Conservation (phyloP, 2,797 vertebrate genomes). For the Zenarchopterus dispar region DNA sequence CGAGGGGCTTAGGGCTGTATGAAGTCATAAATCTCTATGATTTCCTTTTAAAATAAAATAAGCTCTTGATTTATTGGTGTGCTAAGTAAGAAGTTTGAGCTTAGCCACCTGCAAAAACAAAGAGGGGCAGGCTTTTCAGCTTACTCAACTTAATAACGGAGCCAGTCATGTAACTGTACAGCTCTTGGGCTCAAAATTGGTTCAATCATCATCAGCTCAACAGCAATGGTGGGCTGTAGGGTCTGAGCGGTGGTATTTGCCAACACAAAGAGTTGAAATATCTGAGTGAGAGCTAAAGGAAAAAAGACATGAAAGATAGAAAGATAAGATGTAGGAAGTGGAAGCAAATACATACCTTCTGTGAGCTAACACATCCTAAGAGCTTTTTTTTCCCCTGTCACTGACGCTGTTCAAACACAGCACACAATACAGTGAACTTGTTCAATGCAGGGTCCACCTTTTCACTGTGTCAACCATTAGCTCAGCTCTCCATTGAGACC, state of each 20-base stretch:
- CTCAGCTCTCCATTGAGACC: slow-evolving; percentile 20
- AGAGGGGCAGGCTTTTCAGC: slow-evolving; percentile 31
- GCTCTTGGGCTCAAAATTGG: slow-evolving; percentile 66
- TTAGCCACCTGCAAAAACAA: neutral
- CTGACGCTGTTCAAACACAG: slow-evolving; percentile 25
- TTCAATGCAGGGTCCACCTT: slow-evolving; percentile 13
- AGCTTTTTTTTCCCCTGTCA: neutral
- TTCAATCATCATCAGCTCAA: slow-evolving; percentile 72
- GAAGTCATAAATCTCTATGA: slow-evolving; percentile 14
- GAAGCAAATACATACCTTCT: slow-evolving; percentile 26
- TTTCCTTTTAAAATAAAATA: slow-evolving; percentile 14
- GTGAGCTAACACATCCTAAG: slow-evolving; percentile 17
- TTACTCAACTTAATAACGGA: slow-evolving; percentile 44
- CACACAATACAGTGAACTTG: neutral
- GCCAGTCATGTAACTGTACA: slow-evolving; percentile 46
- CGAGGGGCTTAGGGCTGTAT: slow-evolving; percentile 4
- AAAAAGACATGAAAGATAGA: slow-evolving; percentile 32
- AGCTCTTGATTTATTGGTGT: slow-evolving; percentile 25
- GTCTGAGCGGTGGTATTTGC: slow-evolving; percentile 62
- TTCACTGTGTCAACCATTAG: slow-evolving; percentile 13
- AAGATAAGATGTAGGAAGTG: slow-evolving; percentile 48
- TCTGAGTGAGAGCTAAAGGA: slow-evolving; percentile 36
- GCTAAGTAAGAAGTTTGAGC: slow-evolving; percentile 15
- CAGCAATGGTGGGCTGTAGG: slow-evolving; percentile 53
- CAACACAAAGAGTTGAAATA: slow-evolving; percentile 71